These are phyloP conservation scores for Trichonephila clavata DNA, from an alignment of 1,140 invertebrate genomes.

Conservation along the genomic window DNA sequence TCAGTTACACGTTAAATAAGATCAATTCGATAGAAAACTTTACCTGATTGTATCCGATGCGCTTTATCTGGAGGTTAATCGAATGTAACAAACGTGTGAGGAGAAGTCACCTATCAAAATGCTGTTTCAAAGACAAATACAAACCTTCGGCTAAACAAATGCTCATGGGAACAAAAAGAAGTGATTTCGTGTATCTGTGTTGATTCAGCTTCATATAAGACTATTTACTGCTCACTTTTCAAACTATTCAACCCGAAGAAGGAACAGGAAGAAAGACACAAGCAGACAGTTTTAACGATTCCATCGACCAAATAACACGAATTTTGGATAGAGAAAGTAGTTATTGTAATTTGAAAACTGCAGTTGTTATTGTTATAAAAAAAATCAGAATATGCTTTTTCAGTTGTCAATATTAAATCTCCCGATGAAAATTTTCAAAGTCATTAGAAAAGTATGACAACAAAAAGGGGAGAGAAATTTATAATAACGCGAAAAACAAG, in stretches of 20 bases:
- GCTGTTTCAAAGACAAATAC: slow-evolving; percentile 10
- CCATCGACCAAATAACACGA: no score
- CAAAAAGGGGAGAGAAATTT: no score
- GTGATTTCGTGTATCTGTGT: slow-evolving; percentile 3
- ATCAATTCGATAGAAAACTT: neutral
- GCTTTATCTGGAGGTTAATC: neutral
- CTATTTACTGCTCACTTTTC: slow-evolving; percentile 16
- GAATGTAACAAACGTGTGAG: neutral
- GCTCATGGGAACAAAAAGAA: neutral
- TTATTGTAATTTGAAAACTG: no score
- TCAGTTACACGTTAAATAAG: no score
- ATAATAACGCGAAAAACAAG: no score
- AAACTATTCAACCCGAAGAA: neutral
- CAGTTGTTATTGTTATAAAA: no score
- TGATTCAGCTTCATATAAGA: neutral
- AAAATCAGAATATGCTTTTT: no score
- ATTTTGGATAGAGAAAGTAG: no score
- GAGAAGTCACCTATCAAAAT: slow-evolving; percentile 1
- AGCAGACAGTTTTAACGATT: neutral
- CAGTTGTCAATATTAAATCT: no score
- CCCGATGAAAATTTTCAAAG: no score
- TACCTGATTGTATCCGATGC: neutral
- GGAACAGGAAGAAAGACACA: neutral
- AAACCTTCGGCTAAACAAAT: slow-evolving; percentile 13
- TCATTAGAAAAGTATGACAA: no score